Conservation (phyloP, 2,797 vertebrate species). For the Danio aesculapii region DNA sequence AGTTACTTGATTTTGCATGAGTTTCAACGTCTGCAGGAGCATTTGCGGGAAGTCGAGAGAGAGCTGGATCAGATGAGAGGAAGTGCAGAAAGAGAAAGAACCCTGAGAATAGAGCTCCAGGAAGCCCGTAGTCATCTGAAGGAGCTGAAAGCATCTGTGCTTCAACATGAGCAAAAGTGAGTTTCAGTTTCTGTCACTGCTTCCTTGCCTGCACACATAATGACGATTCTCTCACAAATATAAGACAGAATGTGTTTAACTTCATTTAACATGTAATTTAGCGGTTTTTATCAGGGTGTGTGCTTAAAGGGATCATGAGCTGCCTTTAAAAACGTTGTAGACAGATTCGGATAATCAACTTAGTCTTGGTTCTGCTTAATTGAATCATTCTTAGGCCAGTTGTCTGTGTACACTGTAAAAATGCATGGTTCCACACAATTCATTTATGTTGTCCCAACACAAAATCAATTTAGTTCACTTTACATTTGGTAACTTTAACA, state of each 20-base stretch:
- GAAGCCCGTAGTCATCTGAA: constrained; percentile 77
- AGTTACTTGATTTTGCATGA: constrained; percentile 92
- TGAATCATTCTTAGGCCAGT: not conserved
- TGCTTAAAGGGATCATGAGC: too few species aligned
- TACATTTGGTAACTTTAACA: too few species aligned
- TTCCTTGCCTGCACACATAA: not conserved
- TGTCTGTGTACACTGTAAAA: not conserved
- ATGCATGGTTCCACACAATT: too few species aligned
- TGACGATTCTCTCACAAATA: not conserved
- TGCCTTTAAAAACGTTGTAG: too few species aligned
- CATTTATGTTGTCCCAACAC: too few species aligned
- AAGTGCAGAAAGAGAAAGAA: constrained; percentile 79
- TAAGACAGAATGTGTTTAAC: not conserved
- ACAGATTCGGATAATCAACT: not conserved
- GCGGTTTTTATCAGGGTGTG: too few species aligned
- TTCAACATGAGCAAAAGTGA: constrained; percentile 86
- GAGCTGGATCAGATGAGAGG: constrained; percentile 80
- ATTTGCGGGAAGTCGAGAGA: constrained; percentile 79
- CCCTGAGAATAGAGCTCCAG: constrained; percentile 79
- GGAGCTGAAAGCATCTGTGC: constrained; percentile 72
- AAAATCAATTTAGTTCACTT: too few species aligned
- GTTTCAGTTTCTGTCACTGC: constrained; percentile 32
- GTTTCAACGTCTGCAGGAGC: constrained; percentile 86
- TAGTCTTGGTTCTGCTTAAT: not conserved
- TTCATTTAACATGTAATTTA: too few species aligned